phyloP scores from a whole-genome alignment of 1,140 invertebrate species.

The Hetaerina americana region DNA sequence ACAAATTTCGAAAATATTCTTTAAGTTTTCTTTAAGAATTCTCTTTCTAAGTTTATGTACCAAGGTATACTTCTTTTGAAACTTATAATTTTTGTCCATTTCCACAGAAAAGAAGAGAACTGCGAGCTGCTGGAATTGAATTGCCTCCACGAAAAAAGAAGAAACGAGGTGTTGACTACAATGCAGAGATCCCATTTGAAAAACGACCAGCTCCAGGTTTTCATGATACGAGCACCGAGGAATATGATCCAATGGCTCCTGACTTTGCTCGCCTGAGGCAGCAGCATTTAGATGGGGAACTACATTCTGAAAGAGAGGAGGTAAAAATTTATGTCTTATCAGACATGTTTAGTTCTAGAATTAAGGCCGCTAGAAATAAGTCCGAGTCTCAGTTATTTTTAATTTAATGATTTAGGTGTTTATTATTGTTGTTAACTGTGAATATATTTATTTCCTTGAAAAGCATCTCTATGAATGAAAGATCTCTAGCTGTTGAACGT shows the following conservation, averaged over 20 bases:
- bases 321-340: conserved; percentile 27
- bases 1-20: too few species aligned
- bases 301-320: conserved; percentile 80
- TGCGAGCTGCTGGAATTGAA: conserved; percentile 94
- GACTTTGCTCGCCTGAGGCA: conserved; percentile 82
- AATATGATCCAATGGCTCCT: conserved; percentile 72
- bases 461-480: too few species aligned
- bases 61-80: too few species aligned
- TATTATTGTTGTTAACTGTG: neutral
- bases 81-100: too few species aligned
- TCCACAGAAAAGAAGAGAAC: conserved; percentile 77
- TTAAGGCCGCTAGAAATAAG: neutral
- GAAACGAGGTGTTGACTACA: conserved; percentile 91
- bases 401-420: neutral
- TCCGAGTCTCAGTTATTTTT: neutral
- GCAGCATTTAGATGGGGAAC: conserved; percentile 85
- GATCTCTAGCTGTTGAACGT: too few species aligned
- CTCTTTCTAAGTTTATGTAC: too few species aligned
- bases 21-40: too few species aligned
- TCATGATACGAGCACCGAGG: conserved; percentile 84
- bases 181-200: conserved; percentile 95
- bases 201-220: conserved; percentile 84
- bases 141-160: conserved; percentile 53
- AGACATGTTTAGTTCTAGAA: conserved; percentile 9
- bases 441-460: too few species aligned